Evolutionary conservation across 1,140 invertebrate genomes (phyloP), one percentile per base, ranked within the genome.

Genomic region (Pseudomyrmex sp.): DNA sequence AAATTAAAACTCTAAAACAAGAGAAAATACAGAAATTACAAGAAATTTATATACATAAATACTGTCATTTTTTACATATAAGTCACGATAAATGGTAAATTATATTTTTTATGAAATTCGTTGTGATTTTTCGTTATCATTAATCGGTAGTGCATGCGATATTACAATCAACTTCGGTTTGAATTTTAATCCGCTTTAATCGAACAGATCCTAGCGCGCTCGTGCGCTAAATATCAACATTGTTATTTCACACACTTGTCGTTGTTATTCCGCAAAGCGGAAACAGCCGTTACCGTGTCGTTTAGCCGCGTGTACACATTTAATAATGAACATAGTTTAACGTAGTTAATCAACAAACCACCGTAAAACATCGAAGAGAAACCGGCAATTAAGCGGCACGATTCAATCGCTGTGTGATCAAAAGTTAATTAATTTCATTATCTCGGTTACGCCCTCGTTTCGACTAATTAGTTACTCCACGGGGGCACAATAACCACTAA

Each of bases 351-450:
- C 58, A 79, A 69, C 20, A 70, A 79, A n/a, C 35, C 20, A 10
- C 15, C 0, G 44, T 79, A 79, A 79, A 79, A 59, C 8, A 9
- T 44, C 9, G 35, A 20, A 13, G 5, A 58, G 63, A 18, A 18
- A 5, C 13, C 18, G 65, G 18, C 65, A 68, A 79, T 79, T 69
- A 58, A 69, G 65, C 52, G 63, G 26, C 52, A 20, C 52, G 20
- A 79, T 69, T 69, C 76, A 48, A 70, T 58, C 5, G 65, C 65
- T 44, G 54, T 44, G 20, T 79, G 20, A 79, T 79, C 44, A 79
- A 59, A 70, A 70, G 52, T 79, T 79, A 59, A 79, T 79, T 79
- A 79, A 79, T 70, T 58, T 79, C 35, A 79, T 79, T 79, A 79
- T 59, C 52, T 69, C 76, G 44, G 52, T 12, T 58, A 58, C 35